Evolutionary conservation across 2,797 vertebrate genomes (phyloP).

Genomic region (Rhabdophis nuchalis): DNA sequence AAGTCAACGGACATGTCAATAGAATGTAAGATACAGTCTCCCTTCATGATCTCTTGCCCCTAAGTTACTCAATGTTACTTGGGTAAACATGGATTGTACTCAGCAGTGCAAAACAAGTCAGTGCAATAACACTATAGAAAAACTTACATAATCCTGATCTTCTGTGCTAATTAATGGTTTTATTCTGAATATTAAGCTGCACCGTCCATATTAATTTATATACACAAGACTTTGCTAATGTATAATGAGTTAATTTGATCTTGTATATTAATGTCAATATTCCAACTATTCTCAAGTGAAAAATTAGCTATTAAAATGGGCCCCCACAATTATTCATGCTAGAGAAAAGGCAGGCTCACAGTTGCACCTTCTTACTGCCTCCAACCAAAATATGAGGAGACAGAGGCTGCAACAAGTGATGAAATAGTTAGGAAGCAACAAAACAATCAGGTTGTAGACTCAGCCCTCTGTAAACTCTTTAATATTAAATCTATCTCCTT

Average conservation of each 20-base stretch:
- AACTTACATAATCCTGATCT: neutral
- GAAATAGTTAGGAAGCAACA: neutral
- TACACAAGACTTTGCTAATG: neutral
- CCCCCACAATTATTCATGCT: neutral
- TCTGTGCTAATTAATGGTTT: neutral
- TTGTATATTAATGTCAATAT: neutral
- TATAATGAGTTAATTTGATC: neutral
- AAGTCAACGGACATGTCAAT: neutral
- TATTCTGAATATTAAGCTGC: neutral
- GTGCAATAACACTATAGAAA: neutral
- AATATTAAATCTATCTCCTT: neutral
- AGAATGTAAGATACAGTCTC: neutral
- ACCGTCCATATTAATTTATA: neutral
- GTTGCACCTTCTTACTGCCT: neutral
- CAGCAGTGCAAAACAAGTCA: neutral
- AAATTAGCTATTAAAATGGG: neutral
- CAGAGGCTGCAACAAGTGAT: neutral
- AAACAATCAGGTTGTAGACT: neutral
- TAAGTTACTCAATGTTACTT: neutral
- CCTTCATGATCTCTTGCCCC: neutral
- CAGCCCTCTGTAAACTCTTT: neutral
- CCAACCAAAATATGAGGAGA: neutral
- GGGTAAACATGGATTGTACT: neutral
- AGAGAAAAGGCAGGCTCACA: neutral
- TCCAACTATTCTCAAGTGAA: neutral